Evolutionary conservation across 2,888 invertebrate species (phyloP).

Genomic region (Stenotaenia linearis): DNA sequence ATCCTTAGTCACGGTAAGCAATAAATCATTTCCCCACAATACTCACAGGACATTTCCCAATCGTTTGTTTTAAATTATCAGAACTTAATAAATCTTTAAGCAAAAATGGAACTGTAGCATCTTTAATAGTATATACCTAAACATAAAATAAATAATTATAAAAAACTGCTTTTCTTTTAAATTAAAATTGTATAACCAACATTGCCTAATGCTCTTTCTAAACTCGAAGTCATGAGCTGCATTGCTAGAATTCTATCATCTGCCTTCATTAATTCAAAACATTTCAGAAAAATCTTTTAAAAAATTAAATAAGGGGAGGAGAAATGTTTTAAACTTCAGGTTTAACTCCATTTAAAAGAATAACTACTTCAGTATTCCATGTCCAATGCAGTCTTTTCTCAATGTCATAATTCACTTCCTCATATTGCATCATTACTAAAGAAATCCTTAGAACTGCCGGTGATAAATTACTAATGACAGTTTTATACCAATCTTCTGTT

Average conservation of each 20-base stretch:
- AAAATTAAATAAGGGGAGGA: neutral
- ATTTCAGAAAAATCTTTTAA: neutral
- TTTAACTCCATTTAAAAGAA: neutral
- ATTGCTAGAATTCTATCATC: neutral
- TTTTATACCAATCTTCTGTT: neutral
- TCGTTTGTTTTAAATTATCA: neutral
- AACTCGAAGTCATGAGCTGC: neutral
- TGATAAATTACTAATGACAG: neutral
- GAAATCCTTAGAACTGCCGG: neutral
- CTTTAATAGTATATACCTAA: neutral
- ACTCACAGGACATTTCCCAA: neutral
- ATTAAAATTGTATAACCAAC: neutral
- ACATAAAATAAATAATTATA: neutral
- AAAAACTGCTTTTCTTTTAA: neutral
- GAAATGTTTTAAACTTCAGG: neutral
- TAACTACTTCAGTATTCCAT: neutral
- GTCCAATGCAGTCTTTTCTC: neutral
- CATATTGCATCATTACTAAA: neutral
- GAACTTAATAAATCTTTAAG: neutral
- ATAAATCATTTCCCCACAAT: neutral
- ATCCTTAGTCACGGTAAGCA: too few species aligned
- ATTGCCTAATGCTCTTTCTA: neutral
- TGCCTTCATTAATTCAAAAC: neutral
- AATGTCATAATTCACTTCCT: neutral
- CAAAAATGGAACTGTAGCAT: neutral